Conservation (phyloP, 2,888 invertebrate genomes). For the Drosophila diplacantha region DNA sequence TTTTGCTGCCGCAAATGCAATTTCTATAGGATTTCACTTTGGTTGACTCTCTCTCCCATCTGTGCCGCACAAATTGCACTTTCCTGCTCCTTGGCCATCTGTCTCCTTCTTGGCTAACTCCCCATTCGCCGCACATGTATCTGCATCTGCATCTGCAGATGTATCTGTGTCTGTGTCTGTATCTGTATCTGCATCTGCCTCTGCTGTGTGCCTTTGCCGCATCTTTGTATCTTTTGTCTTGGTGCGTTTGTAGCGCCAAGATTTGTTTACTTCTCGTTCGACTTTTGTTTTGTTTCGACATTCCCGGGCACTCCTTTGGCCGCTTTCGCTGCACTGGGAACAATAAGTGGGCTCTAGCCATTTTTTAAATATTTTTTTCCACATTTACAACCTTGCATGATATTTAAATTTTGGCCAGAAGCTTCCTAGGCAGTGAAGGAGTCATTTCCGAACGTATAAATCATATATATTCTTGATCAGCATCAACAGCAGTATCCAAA, state of each 20-base stretch:
- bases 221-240: slow-evolving; percentile 9
- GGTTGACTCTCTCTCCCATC: slow-evolving; percentile 30
- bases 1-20: slow-evolving; percentile 66
- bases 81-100: slow-evolving; percentile 19
- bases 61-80: slow-evolving; percentile 31
- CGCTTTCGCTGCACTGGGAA: slow-evolving; percentile 10
- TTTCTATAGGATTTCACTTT: slow-evolving; percentile 64
- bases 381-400: too few relatives aligned
- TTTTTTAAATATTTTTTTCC: not conserved
- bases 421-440: not conserved
- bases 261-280: slow-evolving; percentile 48
- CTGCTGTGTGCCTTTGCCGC: slow-evolving; percentile 26
- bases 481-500: not conserved
- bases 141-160: slow-evolving; percentile 6
- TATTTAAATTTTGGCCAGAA: not conserved
- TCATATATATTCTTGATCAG: not conserved
- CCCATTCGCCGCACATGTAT: slow-evolving; percentile 6
- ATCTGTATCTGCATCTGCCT: slow-evolving; percentile 19
- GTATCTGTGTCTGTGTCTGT: slow-evolving; percentile 15
- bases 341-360: not conserved
- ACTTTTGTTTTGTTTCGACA: slow-evolving; percentile 40
- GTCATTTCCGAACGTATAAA: not conserved
- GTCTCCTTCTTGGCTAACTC: not conserved
- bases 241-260: slow-evolving; percentile 47
- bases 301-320: not conserved